phyloP scores from a whole-genome alignment of 2,888 invertebrate genomes.

The Pharmacophagus antenor region DNA sequence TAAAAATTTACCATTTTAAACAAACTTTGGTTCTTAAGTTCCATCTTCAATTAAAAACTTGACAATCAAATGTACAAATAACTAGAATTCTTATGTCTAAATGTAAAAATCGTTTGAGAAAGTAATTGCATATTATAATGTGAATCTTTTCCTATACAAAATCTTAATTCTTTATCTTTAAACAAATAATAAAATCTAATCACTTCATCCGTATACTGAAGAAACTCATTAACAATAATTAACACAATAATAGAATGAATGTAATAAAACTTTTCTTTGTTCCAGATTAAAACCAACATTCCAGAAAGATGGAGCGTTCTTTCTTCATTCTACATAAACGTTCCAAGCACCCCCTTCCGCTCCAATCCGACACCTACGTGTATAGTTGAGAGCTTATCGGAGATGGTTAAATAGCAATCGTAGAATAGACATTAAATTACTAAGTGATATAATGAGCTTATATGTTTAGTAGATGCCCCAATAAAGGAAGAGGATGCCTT shows the following conservation, averaged over 20 bases:
- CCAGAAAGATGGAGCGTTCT: conserved; percentile 57
- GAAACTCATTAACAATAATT: too few species aligned
- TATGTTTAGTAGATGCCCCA: conserved; percentile 73
- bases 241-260: too few species aligned
- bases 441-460: conserved; percentile 76
- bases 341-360: conserved; percentile 53
- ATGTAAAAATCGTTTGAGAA: too few species aligned
- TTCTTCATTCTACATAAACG: conserved; percentile 45
- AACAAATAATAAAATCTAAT: background rate
- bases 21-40: too few species aligned
- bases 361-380: conserved; percentile 63
- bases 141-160: too few species aligned
- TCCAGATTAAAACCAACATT: conserved; percentile 58
- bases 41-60: too few species aligned
- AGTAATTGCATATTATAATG: too few species aligned
- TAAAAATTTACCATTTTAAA: too few species aligned
- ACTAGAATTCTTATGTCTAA: too few species aligned
- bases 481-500: conserved; percentile 65
- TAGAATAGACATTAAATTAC: conserved; percentile 50
- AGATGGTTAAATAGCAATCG: conserved; percentile 66
- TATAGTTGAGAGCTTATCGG: conserved; percentile 64
- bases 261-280: conserved; percentile 46
- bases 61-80: too few species aligned
- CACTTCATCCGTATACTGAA: too few species aligned
- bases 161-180: too few species aligned